Percentiles rank a stretch among this genome's conserved stretches.
These are phyloP conservation scores for Oreochromis grahami DNA, from an alignment of 2,797 vertebrate genomes.

Conservation along the genomic window DNA sequence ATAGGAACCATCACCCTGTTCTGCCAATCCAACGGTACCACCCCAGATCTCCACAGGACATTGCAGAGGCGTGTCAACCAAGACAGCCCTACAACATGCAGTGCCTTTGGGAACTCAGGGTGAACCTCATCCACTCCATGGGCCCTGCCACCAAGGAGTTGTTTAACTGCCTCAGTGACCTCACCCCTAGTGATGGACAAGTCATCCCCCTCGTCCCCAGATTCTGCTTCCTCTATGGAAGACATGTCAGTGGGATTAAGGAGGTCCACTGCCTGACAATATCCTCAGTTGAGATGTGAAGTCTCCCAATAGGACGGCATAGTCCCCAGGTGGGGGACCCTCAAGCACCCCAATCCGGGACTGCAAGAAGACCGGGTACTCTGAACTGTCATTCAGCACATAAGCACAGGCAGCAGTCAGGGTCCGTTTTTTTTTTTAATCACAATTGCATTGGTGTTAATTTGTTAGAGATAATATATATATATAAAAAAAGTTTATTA, in stretches of 20 bases:
- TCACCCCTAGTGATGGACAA: background rate
- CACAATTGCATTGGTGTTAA: too few species aligned
- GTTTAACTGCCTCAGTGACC: background rate
- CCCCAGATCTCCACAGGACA: background rate
- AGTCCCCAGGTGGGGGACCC: background rate
- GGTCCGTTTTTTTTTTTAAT: background rate
- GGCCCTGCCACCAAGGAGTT: background rate
- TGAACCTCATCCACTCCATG: background rate
- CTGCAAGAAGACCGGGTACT: accelerated
- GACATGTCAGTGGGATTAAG: background rate
- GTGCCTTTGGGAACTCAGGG: background rate
- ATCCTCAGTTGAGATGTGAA: background rate
- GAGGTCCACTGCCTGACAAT: background rate
- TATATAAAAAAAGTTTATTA: too few species aligned
- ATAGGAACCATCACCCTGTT: background rate
- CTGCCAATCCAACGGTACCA: background rate
- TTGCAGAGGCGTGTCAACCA: background rate
- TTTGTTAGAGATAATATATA: too few species aligned
- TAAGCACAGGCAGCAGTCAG: background rate
- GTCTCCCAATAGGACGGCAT: background rate
- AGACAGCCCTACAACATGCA: background rate
- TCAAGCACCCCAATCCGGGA: background rate
- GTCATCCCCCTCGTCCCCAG: background rate
- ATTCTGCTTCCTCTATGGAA: background rate
- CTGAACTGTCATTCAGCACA: background rate